phyloP scores from a whole-genome alignment of 2,797 vertebrate genomes.

The Platalea minor region DNA sequence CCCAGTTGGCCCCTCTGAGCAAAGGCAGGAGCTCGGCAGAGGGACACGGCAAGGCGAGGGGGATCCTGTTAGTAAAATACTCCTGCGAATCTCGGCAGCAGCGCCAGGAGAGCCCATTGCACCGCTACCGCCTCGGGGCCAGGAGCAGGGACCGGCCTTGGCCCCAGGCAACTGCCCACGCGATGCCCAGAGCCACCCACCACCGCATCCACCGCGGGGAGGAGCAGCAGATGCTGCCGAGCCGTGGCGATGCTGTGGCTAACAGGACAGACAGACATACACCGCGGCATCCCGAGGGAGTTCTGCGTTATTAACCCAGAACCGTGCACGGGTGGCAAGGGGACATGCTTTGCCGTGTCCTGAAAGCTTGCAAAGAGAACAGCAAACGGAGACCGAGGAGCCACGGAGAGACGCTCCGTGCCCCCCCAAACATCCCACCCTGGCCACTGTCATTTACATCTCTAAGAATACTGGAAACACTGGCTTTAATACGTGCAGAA shows the following conservation, averaged over 20 bases:
- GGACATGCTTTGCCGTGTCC: background rate
- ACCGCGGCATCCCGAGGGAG: accelerated
- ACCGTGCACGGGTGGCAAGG: accelerated
- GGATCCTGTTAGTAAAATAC: background rate
- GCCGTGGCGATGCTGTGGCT: accelerated
- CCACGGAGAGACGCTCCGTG: background rate
- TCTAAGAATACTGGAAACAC: background rate
- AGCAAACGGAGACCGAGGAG: background rate
- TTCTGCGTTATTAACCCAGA: background rate
- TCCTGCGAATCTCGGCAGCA: background rate
- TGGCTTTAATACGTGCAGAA: background rate
- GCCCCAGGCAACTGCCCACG: background rate
- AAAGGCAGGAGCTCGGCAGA: background rate
- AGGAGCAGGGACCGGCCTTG: background rate
- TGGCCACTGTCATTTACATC: accelerated
- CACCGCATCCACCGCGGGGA: accelerated
- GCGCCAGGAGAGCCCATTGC: background rate
- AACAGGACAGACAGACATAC: background rate
- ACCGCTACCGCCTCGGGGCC: background rate
- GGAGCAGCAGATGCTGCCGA: background rate
- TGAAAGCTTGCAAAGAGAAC: background rate
- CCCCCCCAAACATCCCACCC: background rate
- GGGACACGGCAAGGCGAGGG: background rate
- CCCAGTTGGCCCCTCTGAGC: background rate
- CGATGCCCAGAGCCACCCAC: accelerated